phyloP scores from a whole-genome alignment of 2,888 invertebrate genomes.

The Protophormia terraenovae region DNA sequence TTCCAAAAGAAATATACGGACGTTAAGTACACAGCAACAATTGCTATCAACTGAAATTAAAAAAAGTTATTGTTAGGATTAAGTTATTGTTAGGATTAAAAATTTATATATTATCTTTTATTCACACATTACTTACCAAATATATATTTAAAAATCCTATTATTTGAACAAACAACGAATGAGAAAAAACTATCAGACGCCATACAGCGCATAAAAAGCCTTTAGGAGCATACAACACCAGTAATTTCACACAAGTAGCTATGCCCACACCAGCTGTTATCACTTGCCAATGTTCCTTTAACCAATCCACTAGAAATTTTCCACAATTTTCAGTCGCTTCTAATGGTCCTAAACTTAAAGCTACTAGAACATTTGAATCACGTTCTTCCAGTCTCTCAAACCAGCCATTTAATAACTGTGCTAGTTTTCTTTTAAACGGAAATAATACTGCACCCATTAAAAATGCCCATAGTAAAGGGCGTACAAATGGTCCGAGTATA shows the following conservation, averaged over 20 bases:
- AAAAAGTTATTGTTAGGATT: background rate
- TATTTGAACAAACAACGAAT: conserved; percentile 76
- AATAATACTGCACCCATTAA: conserved; percentile 98
- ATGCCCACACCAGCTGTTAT: conserved; percentile 82
- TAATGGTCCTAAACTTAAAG: conserved; percentile 86
- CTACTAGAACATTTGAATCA: conserved; percentile 85
- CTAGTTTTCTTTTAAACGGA: conserved; percentile 93
- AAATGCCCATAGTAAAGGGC: conserved; percentile 97
- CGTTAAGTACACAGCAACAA: conserved; percentile 87
- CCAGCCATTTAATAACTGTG: conserved; percentile 90
- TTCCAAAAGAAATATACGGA: conserved; percentile 89
- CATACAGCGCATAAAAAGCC: conserved; percentile 83
- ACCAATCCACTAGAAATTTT: conserved; percentile 87
- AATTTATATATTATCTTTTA: too few species aligned
- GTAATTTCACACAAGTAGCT: conserved; percentile 75
- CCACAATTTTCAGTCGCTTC: conserved; percentile 89
- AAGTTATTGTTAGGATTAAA: background rate
- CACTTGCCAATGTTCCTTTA: conserved; percentile 86
- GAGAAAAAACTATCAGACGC: conserved; percentile 79
- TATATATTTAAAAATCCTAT: conserved; percentile 79
- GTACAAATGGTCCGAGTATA: conserved; percentile 94
- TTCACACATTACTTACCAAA: conserved; percentile 72
- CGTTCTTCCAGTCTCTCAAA: conserved; percentile 86
- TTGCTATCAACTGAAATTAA: conserved; percentile 85
- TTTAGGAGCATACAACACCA: conserved; percentile 84